Percentiles rank a stretch among this genome's conserved stretches.
phyloP scores from a whole-genome alignment of 2,888 invertebrate genomes.

The Sipha maydis region DNA sequence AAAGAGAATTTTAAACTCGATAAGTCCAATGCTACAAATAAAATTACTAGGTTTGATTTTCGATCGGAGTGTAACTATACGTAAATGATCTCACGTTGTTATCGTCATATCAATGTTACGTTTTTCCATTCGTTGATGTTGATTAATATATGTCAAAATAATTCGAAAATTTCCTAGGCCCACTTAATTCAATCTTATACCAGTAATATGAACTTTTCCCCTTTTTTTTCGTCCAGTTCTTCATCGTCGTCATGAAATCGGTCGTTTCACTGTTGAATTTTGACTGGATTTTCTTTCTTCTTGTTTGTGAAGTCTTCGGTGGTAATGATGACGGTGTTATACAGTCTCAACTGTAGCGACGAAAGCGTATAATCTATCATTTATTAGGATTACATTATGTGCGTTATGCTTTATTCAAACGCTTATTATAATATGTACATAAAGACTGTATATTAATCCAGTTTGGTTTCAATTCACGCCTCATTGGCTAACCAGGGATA shows the following conservation, averaged over 20 bases:
- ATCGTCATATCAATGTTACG: background rate
- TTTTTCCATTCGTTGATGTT: background rate
- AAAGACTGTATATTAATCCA: background rate
- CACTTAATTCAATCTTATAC: background rate
- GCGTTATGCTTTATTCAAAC: background rate
- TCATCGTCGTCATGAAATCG: background rate
- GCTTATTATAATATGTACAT: background rate
- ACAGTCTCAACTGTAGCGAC: background rate
- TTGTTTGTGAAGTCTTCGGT: background rate
- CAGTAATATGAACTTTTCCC: background rate
- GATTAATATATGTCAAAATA: background rate
- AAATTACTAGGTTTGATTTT: no score
- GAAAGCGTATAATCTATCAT: slow-evolving; percentile 27
- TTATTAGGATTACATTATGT: background rate
- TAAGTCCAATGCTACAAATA: no score
- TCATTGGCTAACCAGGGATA: background rate
- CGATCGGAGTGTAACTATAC: no score
- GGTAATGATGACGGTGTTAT: no score
- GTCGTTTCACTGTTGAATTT: slow-evolving; percentile 3
- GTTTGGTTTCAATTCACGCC: slow-evolving; percentile 33
- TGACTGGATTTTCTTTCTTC: background rate
- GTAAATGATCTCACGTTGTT: no score
- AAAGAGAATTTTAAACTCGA: no score
- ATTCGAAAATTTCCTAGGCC: background rate
- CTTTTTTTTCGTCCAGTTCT: background rate